Base-by-base conservation (phyloP, 1,140 invertebrate species). In the Aporrectodea caliginosa region DNA sequence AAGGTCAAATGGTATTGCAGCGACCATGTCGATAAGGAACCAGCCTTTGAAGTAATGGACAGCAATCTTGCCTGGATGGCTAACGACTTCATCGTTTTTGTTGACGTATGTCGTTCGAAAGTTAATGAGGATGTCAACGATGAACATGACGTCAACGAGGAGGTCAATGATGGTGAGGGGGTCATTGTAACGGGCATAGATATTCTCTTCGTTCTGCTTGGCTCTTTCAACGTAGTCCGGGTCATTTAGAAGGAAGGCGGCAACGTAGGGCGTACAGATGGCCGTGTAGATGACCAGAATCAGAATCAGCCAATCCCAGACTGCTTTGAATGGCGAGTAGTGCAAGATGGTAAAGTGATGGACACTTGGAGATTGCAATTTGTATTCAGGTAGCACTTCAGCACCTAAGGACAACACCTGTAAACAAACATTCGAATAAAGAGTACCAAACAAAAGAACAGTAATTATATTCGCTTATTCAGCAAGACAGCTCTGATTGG, bases 21-120 rank as follows among this genome's bases (percentile, higher is more conserved):
- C 97, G 77, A 99, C 96, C 82, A 99, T 91, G 89, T 99, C 98
- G 85, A 99, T 99, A 84, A 98, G 90, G 90, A 99, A 99, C 98
- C 97, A 99, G 82, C 97, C 97, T 88, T 94, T 93, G 79, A 99
- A 92, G 89, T 99, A 99, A 90, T 99, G 96, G 83, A 98, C 92
- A 82, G 97, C 97, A 87, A 99, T 99, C 89, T 97, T 95, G 79
- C 93, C 94, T 70, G 97, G 96, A 91, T 98, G 94, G 58, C 95
- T 97, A 58, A 99, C 96, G 75, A 99, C 95, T 31, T 76, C 75
- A n/a, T 76, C 75, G 16, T 76, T 76, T 16, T 93, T 94, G 90
- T 98, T 98, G 79, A 99, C 96, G 90, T 98, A 99, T 29, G 98
- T 99, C 78, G 98, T 99, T 78, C 98, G 93, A 90, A 99, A 99